Conservation (phyloP, 2,797 vertebrate genomes). For the Premnoplex brunnescens region DNA sequence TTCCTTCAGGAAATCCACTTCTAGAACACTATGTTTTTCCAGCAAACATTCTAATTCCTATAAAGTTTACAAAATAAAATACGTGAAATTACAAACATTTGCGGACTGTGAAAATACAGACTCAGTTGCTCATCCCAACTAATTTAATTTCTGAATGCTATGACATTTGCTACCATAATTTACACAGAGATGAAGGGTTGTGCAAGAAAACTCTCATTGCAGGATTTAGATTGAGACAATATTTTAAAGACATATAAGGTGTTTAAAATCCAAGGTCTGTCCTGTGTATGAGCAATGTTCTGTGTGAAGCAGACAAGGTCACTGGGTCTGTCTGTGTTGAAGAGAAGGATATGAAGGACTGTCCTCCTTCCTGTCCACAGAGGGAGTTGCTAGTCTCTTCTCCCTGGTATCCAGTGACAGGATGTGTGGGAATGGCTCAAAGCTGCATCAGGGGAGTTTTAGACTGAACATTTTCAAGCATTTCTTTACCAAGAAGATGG, state of each 20-base stretch:
- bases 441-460: not conserved
- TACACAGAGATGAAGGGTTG: not conserved
- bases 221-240: not conserved
- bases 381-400: not conserved
- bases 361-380: not conserved
- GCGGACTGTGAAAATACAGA: not conserved
- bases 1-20: slow-evolving; percentile 73
- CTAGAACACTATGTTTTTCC: slow-evolving; percentile 72
- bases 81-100: not conserved
- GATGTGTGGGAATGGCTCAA: fast-evolving
- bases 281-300: not conserved
- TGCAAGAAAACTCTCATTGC: not conserved
- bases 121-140: not conserved
- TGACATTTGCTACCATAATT: not conserved
- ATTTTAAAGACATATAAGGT: not conserved
- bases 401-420: not conserved
- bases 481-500: not conserved
- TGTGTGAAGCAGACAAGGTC: not conserved
- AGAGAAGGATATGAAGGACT: not conserved
- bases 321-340: not conserved
- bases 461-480: not conserved
- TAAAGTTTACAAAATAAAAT: not conserved
- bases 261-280: not conserved
- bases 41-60: slow-evolving; percentile 77
- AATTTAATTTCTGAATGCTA: not conserved